Evolutionary conservation across 2,888 invertebrate species (phyloP).

Genomic region (Geotrupes spiniger): DNA sequence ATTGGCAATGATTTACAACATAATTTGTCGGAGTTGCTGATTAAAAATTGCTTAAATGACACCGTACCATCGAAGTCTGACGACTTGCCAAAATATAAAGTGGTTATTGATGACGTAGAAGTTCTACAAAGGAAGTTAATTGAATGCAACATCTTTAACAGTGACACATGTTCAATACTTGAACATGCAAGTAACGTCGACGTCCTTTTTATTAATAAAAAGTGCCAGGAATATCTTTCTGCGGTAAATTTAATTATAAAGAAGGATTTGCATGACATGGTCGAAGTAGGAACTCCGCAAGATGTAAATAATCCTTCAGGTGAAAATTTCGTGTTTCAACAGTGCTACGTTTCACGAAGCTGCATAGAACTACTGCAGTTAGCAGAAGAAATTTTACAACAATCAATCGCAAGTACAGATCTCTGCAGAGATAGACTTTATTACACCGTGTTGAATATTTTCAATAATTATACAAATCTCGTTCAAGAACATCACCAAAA

Average conservation of each 20-base stretch:
- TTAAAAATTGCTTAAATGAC: conserved; percentile 70
- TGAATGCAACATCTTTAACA: conserved; percentile 58
- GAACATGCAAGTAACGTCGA: conserved; percentile 74
- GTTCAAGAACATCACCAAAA: conserved; percentile 79
- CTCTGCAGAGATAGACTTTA: conserved; percentile 64
- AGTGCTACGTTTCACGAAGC: conserved; percentile 61
- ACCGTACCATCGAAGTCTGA: conserved; percentile 75
- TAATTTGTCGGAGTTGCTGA: conserved; percentile 63
- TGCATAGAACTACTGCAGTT: conserved; percentile 64
- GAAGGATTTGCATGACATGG: conserved; percentile 75
- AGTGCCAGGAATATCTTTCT: conserved; percentile 68
- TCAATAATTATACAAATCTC: conserved; percentile 73
- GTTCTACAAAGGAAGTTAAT: conserved; percentile 64
- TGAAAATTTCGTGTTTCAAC: conserved; percentile 53
- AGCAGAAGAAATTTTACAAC: conserved; percentile 63
- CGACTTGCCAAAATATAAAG: conserved; percentile 63
- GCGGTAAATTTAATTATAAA: conserved; percentile 71
- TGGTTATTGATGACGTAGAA: conserved; percentile 62
- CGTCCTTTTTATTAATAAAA: conserved; percentile 71
- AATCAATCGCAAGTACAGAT: conserved; percentile 62
- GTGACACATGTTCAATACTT: conserved; percentile 58
- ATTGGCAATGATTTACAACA: conserved; percentile 57
- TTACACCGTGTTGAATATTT: conserved; percentile 67
- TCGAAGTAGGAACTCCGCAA: conserved; percentile 53
- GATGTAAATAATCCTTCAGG: conserved; percentile 51